Conservation (phyloP, 2,113 vertebrate genomes). For the Syrmaticus mikado region DNA sequence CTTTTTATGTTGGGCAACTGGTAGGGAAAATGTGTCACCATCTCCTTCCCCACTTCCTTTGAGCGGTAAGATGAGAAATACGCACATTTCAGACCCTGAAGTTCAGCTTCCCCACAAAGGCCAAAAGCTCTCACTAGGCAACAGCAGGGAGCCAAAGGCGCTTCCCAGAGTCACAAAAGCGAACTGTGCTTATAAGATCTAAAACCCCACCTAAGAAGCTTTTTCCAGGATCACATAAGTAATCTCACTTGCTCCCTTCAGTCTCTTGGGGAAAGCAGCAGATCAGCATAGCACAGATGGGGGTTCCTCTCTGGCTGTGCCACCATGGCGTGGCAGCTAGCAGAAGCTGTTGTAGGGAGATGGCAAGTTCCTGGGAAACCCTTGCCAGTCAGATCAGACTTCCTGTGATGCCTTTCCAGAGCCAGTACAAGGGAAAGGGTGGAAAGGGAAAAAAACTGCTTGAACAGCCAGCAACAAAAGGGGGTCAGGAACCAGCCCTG, state of each 20-base stretch:
- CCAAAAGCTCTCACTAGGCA: background rate
- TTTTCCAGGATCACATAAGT: background rate
- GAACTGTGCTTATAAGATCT: background rate
- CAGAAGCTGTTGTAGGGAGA: background rate
- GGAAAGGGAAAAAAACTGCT: background rate
- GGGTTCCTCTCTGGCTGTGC: background rate
- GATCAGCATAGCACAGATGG: background rate
- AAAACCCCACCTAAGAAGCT: background rate
- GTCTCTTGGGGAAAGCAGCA: background rate
- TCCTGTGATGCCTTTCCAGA: background rate
- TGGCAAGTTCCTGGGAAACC: background rate
- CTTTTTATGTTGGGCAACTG: constrained; percentile 34
- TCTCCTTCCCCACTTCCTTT: constrained; percentile 47
- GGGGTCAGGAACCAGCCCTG: rapidly evolving
- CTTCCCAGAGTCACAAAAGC: background rate
- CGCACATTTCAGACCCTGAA: background rate
- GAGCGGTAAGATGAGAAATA: constrained; percentile 47
- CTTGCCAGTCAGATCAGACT: background rate
- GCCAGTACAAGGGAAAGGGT: rapidly evolving
- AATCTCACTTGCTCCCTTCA: background rate
- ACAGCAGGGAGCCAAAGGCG: background rate
- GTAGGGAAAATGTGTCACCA: constrained; percentile 25
- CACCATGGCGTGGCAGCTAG: background rate
- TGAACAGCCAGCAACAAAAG: background rate
- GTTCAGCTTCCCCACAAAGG: constrained; percentile 4